A percentile compares a stretch with the other conserved stretches of the same genome.
These are phyloP conservation scores for Agriotes lineatus DNA, from an alignment of 2,888 invertebrate genomes.

Conservation along the genomic window DNA sequence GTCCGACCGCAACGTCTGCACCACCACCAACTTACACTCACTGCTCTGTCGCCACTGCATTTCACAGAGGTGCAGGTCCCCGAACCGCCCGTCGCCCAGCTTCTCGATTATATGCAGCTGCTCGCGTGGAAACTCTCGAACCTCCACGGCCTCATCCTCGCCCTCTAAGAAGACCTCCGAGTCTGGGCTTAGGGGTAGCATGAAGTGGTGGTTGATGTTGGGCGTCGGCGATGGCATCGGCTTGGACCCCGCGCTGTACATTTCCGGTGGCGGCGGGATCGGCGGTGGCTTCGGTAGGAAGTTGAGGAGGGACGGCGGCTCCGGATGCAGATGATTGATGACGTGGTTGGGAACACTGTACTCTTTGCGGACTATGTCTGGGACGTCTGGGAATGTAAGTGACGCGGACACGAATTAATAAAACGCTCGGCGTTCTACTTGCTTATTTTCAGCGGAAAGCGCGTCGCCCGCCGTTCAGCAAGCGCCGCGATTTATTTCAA, in stretches of 20 bases:
- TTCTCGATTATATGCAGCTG: constrained; percentile 81
- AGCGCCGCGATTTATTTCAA: too few relatives aligned
- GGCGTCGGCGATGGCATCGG: constrained; percentile 55
- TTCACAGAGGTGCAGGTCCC: constrained; percentile 79
- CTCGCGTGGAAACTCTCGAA: constrained; percentile 77
- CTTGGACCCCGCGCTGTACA: constrained; percentile 68
- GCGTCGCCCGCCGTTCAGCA: too few relatives aligned
- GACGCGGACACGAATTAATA: neutral
- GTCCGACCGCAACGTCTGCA: constrained; percentile 77
- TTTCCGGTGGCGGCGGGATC: constrained; percentile 77
- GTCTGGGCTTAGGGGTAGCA: constrained; percentile 60
- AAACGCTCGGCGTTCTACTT: too few relatives aligned
- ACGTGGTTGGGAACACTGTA: constrained; percentile 71
- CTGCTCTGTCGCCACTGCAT: constrained; percentile 59
- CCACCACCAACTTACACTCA: constrained; percentile 74
- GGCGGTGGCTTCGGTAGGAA: constrained; percentile 73
- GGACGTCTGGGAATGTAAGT: constrained; percentile 67
- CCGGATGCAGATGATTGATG: constrained; percentile 54
- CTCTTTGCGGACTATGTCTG: constrained; percentile 72
- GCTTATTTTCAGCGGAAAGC: too few relatives aligned
- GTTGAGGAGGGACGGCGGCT: constrained; percentile 67
- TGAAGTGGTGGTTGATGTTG: constrained; percentile 62
- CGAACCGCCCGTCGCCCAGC: constrained; percentile 82
- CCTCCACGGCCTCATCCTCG: constrained; percentile 66
- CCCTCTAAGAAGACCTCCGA: constrained; percentile 69